Evolutionary conservation across 2,113 vertebrate species (phyloP), one percentile per base, ranked within the genome.

Genomic region (Seriola quinqueradiata): DNA sequence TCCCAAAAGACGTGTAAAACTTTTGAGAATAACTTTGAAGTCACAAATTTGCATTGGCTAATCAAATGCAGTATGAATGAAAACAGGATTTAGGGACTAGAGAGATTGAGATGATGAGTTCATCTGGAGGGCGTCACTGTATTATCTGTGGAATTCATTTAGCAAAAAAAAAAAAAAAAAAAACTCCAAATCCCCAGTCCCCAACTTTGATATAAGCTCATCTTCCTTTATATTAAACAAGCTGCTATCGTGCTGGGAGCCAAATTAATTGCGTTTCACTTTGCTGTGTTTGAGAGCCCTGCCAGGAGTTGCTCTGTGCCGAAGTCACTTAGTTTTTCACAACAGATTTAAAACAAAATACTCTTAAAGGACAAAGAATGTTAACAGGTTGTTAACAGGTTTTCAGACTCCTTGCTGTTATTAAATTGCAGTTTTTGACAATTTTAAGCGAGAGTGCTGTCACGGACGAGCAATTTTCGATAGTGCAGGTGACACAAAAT

Each of bases 241-340:
- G 65, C 77, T 75, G 74, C 60, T 85, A 40, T 63, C 23, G 10
- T 72, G 61, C 79, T 81, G 75, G 68, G 81, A 88, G 79, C 70
- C 85, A 83, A 85, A 88, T 87, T 79, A 87, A 85, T 85, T 87
- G 87, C 59, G 52, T 87, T 85, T 83, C 46, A 67, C 61, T 88
- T 78, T 78, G 75, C 69, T 38, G 57, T 73, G 63, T 80, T 72
- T 65, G 76, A 75, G 83, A 69, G 48, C 11, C 60, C 81, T 13
- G 3, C 46, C 48, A 75, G 70, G 70, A 90, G 64, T 25, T 70
- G 32, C 42, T 86, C 54, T 52, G 66, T 61, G 78, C 61, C 60
- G 5, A 72, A 77, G 66, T 80, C 60, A 58, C 32, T 52, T 57
- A 38, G 65, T 78, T 78, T 74, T 64, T 54, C 57, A 58, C 54